phyloP scores from a whole-genome alignment of 2,888 invertebrate species.

The Dasypogon diadema region DNA sequence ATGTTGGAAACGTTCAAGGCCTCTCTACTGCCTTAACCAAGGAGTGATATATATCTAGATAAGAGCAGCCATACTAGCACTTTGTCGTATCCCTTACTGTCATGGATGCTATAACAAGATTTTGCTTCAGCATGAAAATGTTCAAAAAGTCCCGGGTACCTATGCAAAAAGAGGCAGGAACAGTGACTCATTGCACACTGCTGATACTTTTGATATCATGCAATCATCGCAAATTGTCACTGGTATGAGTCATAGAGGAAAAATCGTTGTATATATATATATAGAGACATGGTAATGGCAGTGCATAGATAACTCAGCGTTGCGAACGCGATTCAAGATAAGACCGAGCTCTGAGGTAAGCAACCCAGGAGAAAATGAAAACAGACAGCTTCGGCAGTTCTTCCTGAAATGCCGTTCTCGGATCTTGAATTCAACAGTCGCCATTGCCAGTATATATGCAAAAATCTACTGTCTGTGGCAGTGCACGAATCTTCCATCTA shows the following conservation, averaged over 20 bases:
- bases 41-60: not conserved
- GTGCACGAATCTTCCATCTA: not conserved
- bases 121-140: not conserved
- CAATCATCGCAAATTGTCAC: conserved; percentile 44
- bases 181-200: not conserved
- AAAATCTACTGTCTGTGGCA: not conserved
- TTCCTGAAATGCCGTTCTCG: not conserved
- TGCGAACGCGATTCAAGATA: not conserved
- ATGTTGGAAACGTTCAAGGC: conserved; percentile 31
- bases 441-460: too few species aligned
- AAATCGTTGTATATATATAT: not conserved
- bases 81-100: not conserved
- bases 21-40: not conserved
- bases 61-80: not conserved
- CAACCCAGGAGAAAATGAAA: not conserved
- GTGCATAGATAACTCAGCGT: not conserved
- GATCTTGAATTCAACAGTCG: too few species aligned
- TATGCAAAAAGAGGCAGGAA: not conserved
- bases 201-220: conserved; percentile 38
- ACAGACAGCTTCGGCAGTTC: not conserved
- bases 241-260: conserved; percentile 15
- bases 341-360: not conserved
- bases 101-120: not conserved
- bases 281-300: not conserved
- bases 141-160: not conserved